Evolutionary conservation across 2,888 invertebrate species (phyloP), one percentile per base, ranked within the genome.

Genomic region (Drosophila kanekoi): DNA sequence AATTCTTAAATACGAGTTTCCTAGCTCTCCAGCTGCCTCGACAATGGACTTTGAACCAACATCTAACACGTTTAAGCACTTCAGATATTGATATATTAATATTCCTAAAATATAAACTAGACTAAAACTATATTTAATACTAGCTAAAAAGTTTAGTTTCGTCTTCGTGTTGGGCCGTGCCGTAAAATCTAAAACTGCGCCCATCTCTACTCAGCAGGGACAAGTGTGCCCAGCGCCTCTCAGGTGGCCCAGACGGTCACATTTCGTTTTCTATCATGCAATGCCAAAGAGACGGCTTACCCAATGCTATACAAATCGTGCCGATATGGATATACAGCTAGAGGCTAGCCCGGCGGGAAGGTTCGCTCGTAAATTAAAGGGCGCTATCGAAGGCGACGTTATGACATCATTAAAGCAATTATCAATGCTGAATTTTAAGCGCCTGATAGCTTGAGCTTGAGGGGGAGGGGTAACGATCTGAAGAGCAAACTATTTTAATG

Each of bases 391-490:
- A 77, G 75, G 59, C 68, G 78, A 75, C 77, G 81, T 89, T 73
- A 89, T 81, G 85, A 76, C 85, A 85, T 87, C 89, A 72, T 86
- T 86, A 84, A 86, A 80, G 77, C 89, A 86, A 86, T 86, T 84
- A 86, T 89, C 81, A 79, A 48, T 53, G 70, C 74, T 81, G 66
- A 73, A 67, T 77, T 80, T 76, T 78, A 65, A 40, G 71, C 64
- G 41, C 60, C 59, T 64, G 69, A 83, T 70, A 74, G 58, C 1
- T 18, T n/a, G n/a, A 18, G 18, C 59, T 87, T 48, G 33, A 40
- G 16, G 16, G 16, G 16, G 3, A 18, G 41, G 11, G 41, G 4
- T 1, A 13, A 47, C 73, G 62, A 58, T 52, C 49, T 32, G 45
- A 33, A 51, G 45, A 33, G 51, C 41, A 49, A 77, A 77, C 85